These are phyloP conservation scores for Myrmecophaga tridactyla DNA, from an alignment of 2,113 vertebrate species.

Conservation along the genomic window DNA sequence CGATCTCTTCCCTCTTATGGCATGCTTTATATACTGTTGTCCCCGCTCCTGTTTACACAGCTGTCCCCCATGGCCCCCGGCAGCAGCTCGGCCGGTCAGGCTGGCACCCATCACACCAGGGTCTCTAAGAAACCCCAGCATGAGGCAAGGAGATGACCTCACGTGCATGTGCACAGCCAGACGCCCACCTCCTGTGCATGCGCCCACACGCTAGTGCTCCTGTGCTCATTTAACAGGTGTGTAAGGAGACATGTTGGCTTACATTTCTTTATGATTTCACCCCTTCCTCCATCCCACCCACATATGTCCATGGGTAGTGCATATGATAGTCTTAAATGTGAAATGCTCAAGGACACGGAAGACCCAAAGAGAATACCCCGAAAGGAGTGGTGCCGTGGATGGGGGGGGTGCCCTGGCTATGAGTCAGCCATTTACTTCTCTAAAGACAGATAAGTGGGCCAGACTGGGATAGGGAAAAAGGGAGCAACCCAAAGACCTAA, in stretches of 20 bases:
- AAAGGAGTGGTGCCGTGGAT: background rate
- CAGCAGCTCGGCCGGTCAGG: background rate
- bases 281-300: background rate
- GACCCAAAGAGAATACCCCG: background rate
- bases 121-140: background rate
- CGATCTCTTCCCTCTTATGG: constrained; percentile 74
- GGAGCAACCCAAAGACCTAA: background rate
- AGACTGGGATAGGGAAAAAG: background rate
- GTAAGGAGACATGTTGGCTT: background rate
- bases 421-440: background rate
- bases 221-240: background rate
- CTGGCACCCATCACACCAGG: background rate
- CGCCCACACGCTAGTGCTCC: too few species aligned
- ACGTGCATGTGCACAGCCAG: background rate
- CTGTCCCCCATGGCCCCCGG: background rate
- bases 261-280: background rate
- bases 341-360: background rate
- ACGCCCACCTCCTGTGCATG: too few species aligned
- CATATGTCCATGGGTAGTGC: background rate
- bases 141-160: background rate
- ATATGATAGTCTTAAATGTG: background rate
- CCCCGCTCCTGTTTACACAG: constrained; percentile 52
- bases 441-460: background rate
- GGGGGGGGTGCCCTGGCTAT: background rate
- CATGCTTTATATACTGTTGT: constrained; percentile 65